Base-by-base conservation (phyloP, 2,797 vertebrate species). In the Gallinago stenura region DNA sequence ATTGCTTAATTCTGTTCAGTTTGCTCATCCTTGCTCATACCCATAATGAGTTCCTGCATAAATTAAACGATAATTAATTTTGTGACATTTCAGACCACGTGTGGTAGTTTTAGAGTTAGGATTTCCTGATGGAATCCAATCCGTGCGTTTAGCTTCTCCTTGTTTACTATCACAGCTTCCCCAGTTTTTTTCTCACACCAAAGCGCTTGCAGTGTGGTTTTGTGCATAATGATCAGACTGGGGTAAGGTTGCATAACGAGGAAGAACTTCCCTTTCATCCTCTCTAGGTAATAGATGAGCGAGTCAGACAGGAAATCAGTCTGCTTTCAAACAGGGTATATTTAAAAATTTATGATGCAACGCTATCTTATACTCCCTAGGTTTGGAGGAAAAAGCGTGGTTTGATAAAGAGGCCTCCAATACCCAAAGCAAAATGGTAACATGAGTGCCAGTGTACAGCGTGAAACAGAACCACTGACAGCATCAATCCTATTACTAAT, bases 231-330 rank as follows among this genome's bases (percentile, higher is more conserved):
- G 92, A 96, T 96, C 69, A 95, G 84, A 89, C 85, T 25, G 65
- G 89, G 64, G 30, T 93, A 86, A 73, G 75, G 86, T 95, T 96
- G 83, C 75, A 88, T 96, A 97, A 97, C 75, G 76, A 92, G 88
- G 85, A 87, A 37, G 73, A 95, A 62, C 83, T 94, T 93, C 58
- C 26, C 88, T 95, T 96, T 93, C 79, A 95, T 96, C 91, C 65
- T 93, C 87, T 94, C 90, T 93, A 92, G 95, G 94, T 96, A 95
- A 95, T 73, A 95, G 93, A 94, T 93, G 91, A 96, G 79, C 88
- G 78, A 96, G 90, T 85, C 90, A 95, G 91, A 91, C 89, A 97
- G 95, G 95, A 97, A 95, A 97, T 96, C 95, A 93, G 93, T 89
- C 90, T 93, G 81, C 93, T 97, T 96, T 97, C 93, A 96, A 92